These are phyloP conservation scores for Spea multiplicata DNA, from an alignment of 2,113 vertebrate genomes.

Conservation along the genomic window DNA sequence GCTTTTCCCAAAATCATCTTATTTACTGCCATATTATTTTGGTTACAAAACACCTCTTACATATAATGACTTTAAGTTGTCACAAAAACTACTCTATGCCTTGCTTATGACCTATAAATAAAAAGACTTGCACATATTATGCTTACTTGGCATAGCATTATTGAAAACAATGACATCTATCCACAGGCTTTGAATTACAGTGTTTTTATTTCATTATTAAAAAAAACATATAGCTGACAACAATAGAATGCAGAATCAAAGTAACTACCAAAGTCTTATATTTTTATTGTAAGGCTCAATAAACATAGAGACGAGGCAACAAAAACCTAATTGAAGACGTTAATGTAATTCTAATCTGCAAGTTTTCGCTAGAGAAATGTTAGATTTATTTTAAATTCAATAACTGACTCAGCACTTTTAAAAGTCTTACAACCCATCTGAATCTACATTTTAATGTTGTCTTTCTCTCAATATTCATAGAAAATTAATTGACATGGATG, in stretches of 20 bases:
- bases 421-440: not conserved
- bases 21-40: too few species aligned
- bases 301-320: constrained; percentile 37
- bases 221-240: not conserved
- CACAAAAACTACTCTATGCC: too few species aligned
- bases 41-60: too few species aligned
- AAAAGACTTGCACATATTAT: too few species aligned
- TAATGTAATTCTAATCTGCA: not conserved
- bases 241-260: not conserved
- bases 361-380: not conserved
- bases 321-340: constrained; percentile 28
- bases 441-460: not conserved
- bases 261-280: not conserved
- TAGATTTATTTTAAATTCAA: not conserved
- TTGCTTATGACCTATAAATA: too few species aligned
- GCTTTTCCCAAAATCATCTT: too few species aligned
- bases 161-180: too few species aligned
- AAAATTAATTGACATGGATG: not conserved
- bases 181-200: too few species aligned
- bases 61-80: too few species aligned
- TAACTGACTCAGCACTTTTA: rapidly evolving
- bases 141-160: too few species aligned
- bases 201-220: not conserved
- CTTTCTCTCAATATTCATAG: rapidly evolving
- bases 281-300: constrained; percentile 38